Conservation (phyloP, 2,113 vertebrate species). For the Amphiprion percula region DNA sequence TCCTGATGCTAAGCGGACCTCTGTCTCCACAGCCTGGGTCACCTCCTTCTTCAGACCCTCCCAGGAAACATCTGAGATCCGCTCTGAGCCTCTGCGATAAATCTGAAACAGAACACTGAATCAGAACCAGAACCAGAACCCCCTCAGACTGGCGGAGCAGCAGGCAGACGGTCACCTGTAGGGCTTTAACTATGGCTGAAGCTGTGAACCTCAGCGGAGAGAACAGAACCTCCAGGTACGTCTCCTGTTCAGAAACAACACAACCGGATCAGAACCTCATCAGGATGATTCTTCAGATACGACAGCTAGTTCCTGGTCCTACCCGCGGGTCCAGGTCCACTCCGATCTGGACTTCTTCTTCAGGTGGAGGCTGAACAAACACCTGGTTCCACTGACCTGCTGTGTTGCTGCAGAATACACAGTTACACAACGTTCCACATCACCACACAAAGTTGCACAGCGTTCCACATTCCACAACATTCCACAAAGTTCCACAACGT, state of each 20-base stretch:
- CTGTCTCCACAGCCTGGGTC: conserved; percentile 91
- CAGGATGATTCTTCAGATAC: not conserved
- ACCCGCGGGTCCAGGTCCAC: conserved; percentile 94
- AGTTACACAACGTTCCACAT: not conserved
- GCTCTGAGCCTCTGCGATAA: conserved; percentile 88
- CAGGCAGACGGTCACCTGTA: conserved; percentile 50
- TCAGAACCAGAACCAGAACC: no score
- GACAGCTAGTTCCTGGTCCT: conserved; percentile 27
- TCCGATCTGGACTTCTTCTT: conserved; percentile 90
- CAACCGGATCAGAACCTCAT: not conserved
- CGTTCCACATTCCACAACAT: no score
- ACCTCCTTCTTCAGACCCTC: conserved; percentile 93
- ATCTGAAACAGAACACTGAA: conserved; percentile 82
- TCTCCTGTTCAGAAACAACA: conserved; percentile 83
- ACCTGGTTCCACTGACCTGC: conserved; percentile 96
- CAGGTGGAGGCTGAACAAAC: conserved; percentile 91
- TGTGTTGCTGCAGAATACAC: conserved; percentile 84
- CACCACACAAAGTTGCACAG: no score
- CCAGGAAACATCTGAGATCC: conserved; percentile 88
- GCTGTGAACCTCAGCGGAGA: conserved; percentile 88
- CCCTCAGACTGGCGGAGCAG: not conserved
- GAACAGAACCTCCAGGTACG: conserved; percentile 91
- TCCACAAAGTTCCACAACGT: no score
- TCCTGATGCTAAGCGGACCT: conserved; percentile 78
- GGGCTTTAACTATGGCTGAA: conserved; percentile 90